phyloP scores from a whole-genome alignment of 2,113 vertebrate species.

The Oreamnos americanus region DNA sequence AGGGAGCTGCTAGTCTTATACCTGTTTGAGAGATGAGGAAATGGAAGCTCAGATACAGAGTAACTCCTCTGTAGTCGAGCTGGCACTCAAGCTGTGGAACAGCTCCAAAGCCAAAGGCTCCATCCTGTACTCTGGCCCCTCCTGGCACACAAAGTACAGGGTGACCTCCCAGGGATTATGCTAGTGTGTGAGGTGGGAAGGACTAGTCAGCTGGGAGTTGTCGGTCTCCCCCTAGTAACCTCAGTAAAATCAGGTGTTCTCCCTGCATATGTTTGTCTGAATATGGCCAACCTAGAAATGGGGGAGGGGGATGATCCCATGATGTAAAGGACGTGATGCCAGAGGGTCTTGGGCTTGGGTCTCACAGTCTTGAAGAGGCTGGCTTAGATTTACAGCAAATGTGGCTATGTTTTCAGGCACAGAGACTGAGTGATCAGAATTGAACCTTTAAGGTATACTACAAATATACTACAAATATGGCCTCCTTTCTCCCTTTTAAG shows the following conservation, averaged over 20 bases:
- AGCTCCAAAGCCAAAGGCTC: not conserved
- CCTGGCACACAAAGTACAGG: rapidly evolving
- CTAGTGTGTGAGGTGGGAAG: not conserved
- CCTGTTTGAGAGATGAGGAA: not conserved
- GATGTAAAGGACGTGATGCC: not conserved
- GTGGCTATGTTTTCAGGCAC: not conserved
- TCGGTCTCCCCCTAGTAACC: not conserved
- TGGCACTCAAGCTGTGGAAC: not conserved
- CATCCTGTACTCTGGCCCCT: not conserved
- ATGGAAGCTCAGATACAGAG: not conserved
- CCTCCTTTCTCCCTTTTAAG: not conserved
- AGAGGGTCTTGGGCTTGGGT: not conserved
- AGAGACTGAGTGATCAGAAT: not conserved
- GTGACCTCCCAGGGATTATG: not conserved
- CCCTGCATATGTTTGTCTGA: not conserved
- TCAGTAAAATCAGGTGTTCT: not conserved
- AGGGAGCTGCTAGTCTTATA: not conserved
- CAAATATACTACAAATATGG: not conserved
- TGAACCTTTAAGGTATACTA: not conserved
- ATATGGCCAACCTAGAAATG: not conserved
- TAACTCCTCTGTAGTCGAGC: not conserved
- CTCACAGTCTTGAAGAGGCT: not conserved
- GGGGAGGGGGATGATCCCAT: not conserved
- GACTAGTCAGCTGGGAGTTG: not conserved
- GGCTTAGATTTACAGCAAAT: not conserved